Evolutionary conservation across 1,140 invertebrate genomes (phyloP), one percentile per base, ranked within the genome.

Genomic region (Melipona quadrifasciata): DNA sequence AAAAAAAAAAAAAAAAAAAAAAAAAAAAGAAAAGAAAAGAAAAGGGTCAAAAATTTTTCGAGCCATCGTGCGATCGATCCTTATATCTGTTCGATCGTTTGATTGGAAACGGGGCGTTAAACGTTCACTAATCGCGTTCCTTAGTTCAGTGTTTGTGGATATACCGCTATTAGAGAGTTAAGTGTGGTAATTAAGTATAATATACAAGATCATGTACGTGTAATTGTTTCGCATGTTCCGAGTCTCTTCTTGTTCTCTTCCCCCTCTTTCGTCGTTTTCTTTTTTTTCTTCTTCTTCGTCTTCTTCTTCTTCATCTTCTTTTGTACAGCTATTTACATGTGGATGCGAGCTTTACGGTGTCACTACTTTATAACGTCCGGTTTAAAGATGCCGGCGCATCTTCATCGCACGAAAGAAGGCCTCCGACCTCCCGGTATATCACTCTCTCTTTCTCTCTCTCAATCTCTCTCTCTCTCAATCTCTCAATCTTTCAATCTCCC

Each of bases 321-420:
- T 93, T 93, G 90, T 93, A 93, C 93, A 94, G 90, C 89, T 94
- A 93, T 94, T 93, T 94, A 93, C 93, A 94, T 81, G 79, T 78
- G 89, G 88, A 89, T 85, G 79, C 89, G 89, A 91, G 87, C 75
- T 90, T 71, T 82, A 90, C 89, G 87, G 87, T 91, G 87, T 87
- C 92, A 89, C 89, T 89, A 86, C 90, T 81, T 76, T 88, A 58
- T 64, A 80, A 82, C 78, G 58, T 65, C 73, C 77, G 86, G 53
- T 85, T 85, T 87, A 89, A 87, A 89, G 87, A 90, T 86, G 80
- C 87, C 53, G 75, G 89, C 85, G 88, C 89, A 87, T 89, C 89
- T 86, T 88, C 80, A 76, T 47, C 76, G 67, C 67, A 12, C 47
- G 12, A n/a, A 61, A 71, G 57, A 39, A 82, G 34, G n/a, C 39